Evolutionary conservation across 1,140 invertebrate genomes (phyloP).

Genomic region (Diachasma alloeum): DNA sequence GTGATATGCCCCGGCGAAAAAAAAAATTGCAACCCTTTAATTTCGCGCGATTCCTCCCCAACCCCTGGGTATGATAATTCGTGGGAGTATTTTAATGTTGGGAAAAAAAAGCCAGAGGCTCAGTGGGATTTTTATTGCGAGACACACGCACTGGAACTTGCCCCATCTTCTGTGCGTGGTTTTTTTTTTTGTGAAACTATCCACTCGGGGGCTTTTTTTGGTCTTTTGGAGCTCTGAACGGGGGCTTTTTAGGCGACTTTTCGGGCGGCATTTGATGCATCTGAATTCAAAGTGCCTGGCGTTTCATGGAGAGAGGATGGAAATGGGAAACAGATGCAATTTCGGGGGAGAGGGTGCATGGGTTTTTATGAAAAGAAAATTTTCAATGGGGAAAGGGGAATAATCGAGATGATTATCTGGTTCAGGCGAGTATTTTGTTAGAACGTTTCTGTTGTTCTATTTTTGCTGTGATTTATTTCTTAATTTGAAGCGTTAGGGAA

Average conservation of each 20-base stretch:
- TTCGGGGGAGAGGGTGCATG: too few relatives aligned
- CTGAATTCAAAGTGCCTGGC: neutral
- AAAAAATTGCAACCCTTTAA: slow-evolving; percentile 58
- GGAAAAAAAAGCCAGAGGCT: slow-evolving; percentile 39
- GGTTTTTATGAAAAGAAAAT: too few relatives aligned
- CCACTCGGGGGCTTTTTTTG: neutral
- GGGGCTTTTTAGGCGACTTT: slow-evolving; percentile 4
- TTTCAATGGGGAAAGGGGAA: too few relatives aligned
- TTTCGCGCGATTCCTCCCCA: slow-evolving; percentile 41
- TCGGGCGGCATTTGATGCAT: neutral
- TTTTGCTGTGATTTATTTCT: too few relatives aligned
- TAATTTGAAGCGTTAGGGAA: too few relatives aligned
- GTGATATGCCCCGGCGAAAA: neutral
- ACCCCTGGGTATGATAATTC: slow-evolving; percentile 55
- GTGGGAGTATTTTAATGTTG: slow-evolving; percentile 54
- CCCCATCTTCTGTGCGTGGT: slow-evolving; percentile 15
- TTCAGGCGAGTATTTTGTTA: too few relatives aligned
- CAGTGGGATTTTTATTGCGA: slow-evolving; percentile 53
- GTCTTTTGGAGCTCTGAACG: neutral
- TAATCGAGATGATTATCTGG: too few relatives aligned
- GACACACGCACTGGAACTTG: slow-evolving; percentile 4
- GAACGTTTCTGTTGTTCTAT: too few relatives aligned
- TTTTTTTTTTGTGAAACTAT: neutral
- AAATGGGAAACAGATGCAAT: neutral
- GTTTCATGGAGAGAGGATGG: neutral